These are phyloP conservation scores for Parambassis ranga DNA, from an alignment of 2,797 vertebrate species.

Conservation along the genomic window DNA sequence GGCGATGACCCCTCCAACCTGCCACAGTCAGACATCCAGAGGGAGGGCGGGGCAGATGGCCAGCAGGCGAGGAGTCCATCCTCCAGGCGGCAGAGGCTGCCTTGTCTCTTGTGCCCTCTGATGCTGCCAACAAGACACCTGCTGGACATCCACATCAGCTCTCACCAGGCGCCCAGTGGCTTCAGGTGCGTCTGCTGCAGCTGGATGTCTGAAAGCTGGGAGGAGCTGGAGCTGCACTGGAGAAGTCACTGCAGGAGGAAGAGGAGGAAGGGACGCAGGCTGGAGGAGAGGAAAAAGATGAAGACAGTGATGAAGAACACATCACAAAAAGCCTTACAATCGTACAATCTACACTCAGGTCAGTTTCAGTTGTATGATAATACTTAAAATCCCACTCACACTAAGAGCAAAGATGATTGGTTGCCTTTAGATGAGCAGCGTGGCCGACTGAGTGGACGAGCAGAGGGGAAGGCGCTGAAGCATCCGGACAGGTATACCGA, in stretches of 20 bases:
- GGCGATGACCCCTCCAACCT: fast-evolving
- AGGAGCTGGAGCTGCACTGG: constrained; percentile 70
- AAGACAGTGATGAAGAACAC: too few species aligned
- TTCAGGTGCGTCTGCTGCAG: constrained; percentile 67
- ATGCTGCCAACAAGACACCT: constrained; percentile 31
- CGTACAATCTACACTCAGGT: constrained; percentile 35
- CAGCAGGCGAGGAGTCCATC: not conserved
- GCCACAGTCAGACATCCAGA: not conserved
- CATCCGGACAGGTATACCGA: constrained; percentile 27
- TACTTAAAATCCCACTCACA: not conserved
- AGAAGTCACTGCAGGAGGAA: constrained; percentile 25
- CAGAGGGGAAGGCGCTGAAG: not conserved
- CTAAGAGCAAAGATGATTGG: not conserved
- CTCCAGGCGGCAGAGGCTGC: not conserved
- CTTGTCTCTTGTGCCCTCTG: constrained; percentile 41
- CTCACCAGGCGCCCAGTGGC: not conserved
- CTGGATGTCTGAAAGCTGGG: constrained; percentile 49
- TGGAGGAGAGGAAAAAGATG: not conserved
- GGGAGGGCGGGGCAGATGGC: fast-evolving
- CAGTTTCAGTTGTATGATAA: not conserved
- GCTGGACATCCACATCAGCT: constrained; percentile 42
- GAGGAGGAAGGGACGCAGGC: not conserved
- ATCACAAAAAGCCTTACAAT: too few species aligned
- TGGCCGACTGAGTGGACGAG: not conserved
- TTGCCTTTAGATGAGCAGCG: constrained; percentile 15